A percentile compares a stretch with the other conserved stretches of the same genome.
These are phyloP conservation scores for Lycopodina hypogea DNA, from an alignment of 37 sponge, comb jelly and placozoan species.

Conservation along the genomic window DNA sequence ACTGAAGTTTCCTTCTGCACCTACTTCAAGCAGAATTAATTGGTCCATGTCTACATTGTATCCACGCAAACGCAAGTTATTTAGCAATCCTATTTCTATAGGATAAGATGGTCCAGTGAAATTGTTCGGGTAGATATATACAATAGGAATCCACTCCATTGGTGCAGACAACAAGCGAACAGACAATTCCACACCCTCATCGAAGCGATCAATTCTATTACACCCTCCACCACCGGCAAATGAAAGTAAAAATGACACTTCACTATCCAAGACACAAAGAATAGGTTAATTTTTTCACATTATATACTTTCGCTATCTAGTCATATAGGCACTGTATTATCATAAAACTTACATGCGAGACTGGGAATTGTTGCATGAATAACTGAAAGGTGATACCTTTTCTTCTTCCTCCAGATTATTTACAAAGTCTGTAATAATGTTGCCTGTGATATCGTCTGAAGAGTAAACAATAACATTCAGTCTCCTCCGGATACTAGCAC, in stretches of 20 bases:
- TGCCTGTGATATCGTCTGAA: neutral
- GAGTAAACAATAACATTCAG: neutral
- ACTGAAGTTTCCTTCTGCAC: neutral
- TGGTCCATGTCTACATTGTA: neutral
- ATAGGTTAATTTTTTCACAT: neutral
- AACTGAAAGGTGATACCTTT: neutral
- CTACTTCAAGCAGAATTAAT: neutral
- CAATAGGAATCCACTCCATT: neutral
- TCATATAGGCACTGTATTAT: no score
- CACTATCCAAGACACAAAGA: neutral
- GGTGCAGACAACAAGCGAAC: neutral
- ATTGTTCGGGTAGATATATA: neutral
- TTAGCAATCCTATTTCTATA: neutral
- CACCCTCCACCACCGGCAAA: no score
- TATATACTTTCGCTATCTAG: no score
- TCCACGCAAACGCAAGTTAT: neutral
- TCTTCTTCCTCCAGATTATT: neutral
- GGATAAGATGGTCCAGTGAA: neutral
- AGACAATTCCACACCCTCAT: slow-evolving; percentile 11
- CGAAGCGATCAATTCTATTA: slow-evolving; percentile 1
- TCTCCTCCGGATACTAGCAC: slow-evolving; percentile 5
- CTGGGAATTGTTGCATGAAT: neutral
- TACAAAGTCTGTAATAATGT: no score
- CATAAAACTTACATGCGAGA: neutral
- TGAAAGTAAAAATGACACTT: neutral